These are phyloP conservation scores for Hemistola chrysoprasaria DNA, from an alignment of 2,888 invertebrate genomes.

Conservation along the genomic window DNA sequence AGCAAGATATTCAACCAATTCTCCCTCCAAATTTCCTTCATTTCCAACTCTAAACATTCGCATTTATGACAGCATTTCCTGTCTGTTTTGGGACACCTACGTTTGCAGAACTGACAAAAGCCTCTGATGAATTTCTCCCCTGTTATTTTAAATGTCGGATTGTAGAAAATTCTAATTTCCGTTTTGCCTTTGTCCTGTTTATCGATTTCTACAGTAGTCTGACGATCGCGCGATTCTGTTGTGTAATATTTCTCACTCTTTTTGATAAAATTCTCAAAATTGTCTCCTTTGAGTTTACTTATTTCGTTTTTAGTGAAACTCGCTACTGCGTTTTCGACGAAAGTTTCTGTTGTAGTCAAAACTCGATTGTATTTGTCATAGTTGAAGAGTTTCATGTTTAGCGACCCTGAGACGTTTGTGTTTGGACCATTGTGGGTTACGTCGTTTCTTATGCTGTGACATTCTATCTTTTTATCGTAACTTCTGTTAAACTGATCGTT, in stretches of 20 bases:
- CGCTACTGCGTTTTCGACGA: slow-evolving; percentile 61
- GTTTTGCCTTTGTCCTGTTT: slow-evolving; percentile 55
- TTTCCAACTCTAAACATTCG: slow-evolving; percentile 59
- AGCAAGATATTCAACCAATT: slow-evolving; percentile 71
- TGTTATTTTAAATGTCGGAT: slow-evolving; percentile 66
- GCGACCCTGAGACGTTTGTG: slow-evolving; percentile 62
- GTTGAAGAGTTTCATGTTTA: slow-evolving; percentile 71
- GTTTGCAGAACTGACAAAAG: slow-evolving; percentile 59
- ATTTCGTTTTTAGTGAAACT: slow-evolving; percentile 67
- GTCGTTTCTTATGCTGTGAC: slow-evolving; percentile 69
- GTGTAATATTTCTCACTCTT: slow-evolving; percentile 75
- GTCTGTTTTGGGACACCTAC: slow-evolving; percentile 60
- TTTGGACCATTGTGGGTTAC: slow-evolving; percentile 62
- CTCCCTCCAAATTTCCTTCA: slow-evolving; percentile 61
- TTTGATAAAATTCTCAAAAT: slow-evolving; percentile 70
- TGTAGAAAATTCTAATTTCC: slow-evolving; percentile 72
- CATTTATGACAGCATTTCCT: slow-evolving; percentile 65
- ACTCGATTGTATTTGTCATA: slow-evolving; percentile 68
- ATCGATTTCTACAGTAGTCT: slow-evolving; percentile 55
- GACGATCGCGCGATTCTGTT: slow-evolving; percentile 53
- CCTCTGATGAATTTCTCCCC: slow-evolving; percentile 44
- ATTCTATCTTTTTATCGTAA: slow-evolving; percentile 67
- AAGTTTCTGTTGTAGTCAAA: slow-evolving; percentile 67
- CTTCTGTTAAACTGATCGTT: slow-evolving; percentile 61
- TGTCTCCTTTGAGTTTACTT: slow-evolving; percentile 52